phyloP scores from a whole-genome alignment of 2,888 invertebrate species.

The Chrysina gloriosa region DNA sequence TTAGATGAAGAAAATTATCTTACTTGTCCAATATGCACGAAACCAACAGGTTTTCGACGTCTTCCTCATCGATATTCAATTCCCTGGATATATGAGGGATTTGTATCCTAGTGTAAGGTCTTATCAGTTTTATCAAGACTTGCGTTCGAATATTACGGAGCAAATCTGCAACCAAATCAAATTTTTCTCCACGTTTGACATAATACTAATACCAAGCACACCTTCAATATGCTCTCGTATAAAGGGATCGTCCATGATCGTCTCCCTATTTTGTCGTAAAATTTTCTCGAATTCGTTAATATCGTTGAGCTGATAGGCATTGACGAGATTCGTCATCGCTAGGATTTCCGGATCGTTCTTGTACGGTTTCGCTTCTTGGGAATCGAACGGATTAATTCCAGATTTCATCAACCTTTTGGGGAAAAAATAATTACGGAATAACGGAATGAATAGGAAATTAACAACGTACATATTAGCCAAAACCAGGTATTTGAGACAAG shows the following conservation, averaged over 20 bases:
- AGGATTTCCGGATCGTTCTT: conserved; percentile 99
- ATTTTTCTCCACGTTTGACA: not conserved
- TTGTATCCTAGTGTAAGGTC: conserved; percentile 97
- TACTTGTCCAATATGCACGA: conserved; percentile 98
- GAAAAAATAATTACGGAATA: too few relatives aligned
- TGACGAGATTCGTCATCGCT: conserved; percentile 98
- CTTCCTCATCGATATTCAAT: conserved; percentile 90
- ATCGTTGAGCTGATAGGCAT: conserved; percentile 97
- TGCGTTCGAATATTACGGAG: conserved; percentile 96
- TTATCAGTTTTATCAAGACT: conserved; percentile 96
- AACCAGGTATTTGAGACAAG: conserved; percentile 97
- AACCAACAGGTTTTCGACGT: conserved; percentile 96
- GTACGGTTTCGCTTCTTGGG: conserved; percentile 99
- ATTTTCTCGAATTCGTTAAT: conserved; percentile 98
- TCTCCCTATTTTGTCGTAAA: conserved; percentile 90
- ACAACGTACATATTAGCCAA: conserved; percentile 94
- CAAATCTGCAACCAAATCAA: conserved; percentile 73
- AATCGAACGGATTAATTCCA: conserved; percentile 99
- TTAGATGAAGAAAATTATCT: conserved; percentile 60
- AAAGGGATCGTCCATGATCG: conserved; percentile 99
- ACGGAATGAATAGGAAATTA: too few relatives aligned
- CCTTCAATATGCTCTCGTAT: conserved; percentile 98
- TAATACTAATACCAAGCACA: conserved; percentile 53
- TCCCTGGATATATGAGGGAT: conserved; percentile 98
- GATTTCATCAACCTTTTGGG: conserved; percentile 94